Base-by-base conservation (phyloP, 2,888 invertebrate genomes). In the Ceriagrion tenellum region DNA sequence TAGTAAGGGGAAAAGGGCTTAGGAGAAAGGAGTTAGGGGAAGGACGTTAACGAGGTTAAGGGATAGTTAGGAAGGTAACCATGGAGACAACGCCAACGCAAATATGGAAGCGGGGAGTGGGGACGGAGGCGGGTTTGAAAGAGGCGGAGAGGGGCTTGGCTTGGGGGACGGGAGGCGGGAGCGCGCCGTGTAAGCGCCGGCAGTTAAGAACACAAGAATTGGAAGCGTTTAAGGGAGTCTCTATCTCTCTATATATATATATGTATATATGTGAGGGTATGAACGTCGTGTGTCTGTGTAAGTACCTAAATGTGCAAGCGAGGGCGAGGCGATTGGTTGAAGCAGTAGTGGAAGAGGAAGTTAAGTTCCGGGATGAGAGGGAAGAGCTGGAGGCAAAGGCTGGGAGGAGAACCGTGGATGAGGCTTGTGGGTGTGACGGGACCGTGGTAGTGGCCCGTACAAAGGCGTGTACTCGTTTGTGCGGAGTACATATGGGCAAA, bases 161-260 rank as follows among this genome's bases (percentile, higher is more conserved):
- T 20, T 4, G 69, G 26, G n/a, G 69, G 2, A 69, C 2, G 69
- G 69, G 26, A 69, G 69, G 69, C 10, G 10, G 10, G 69, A 69
- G 69, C 10, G 69, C 35, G 30, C 18, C 30, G 35, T 81, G 81
- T 16, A 35, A 81, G 81, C 30, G 35, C 35, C 35, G 69, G n/a
- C 69, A 12, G 81, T 81, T 81, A 81, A 81, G 69, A 69, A 69
- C 69, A 69, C 69, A 69, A 69, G 81, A 81, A 81, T 18, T 81
- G 81, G 30, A 81, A 81, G 35, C 30, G 16, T 81, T 81, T 35
- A 81, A 81, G 81, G 81, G 81, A 30, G 81, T 35, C 81, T 81
- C 35, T 81, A 1, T 26, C 3, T 12, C 18, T 18, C 23, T 23
- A 1, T 10, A 20, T 63, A 74, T 30, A 30, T 12, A 74, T 30